Base-by-base conservation (phyloP, 2,113 vertebrate species). In the Rhodinocichla rosea region DNA sequence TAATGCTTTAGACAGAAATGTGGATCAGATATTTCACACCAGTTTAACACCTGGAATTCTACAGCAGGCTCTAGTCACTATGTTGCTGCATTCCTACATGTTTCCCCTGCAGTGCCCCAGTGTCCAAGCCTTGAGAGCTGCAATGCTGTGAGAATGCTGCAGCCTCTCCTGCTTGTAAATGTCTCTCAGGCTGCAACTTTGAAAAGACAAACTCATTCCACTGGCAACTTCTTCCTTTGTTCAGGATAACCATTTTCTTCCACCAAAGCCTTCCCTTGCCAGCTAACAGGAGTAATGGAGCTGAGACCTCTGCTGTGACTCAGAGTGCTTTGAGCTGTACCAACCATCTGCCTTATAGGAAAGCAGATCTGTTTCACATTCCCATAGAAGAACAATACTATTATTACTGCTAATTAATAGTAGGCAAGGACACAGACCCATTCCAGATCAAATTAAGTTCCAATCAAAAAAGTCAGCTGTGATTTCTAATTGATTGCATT, bases 291-390 rank as follows among this genome's bases (percentile, higher is more conserved):
- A 84, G 33, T 73, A 91, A 93, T 63, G 80, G 63, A 64, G 78
- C 47, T 87, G 70, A 94, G 79, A 89, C 44, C 67, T 92, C 89
- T 86, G 73, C 85, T 87, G 76, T 2, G 37, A 64, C 30, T 39
- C 37, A 22, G 9, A 78, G 56, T 68, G 73, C 74, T 93, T 39
- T 91, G 59, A 92, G 47, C 86, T 78, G 44, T 52, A 59, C 74
- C 60, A 55, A 49, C 63, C 87, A 76, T 83, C 86, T 93, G 91
- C 64, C 69, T 79, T 69, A 52, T 2, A 79, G 28, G 59, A 84
- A 81, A 57, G 71, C 67, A 94, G 68, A 84, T 90, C 73, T 90
- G 50, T 87, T 79, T 95, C 62, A 94, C 90, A 97, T 94, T 96
- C 90, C 88, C 14, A 3, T 23, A 67, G 79, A 95, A 92, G 47